Conservation (phyloP, 2,888 invertebrate genomes). For the Eurytoma californica region DNA sequence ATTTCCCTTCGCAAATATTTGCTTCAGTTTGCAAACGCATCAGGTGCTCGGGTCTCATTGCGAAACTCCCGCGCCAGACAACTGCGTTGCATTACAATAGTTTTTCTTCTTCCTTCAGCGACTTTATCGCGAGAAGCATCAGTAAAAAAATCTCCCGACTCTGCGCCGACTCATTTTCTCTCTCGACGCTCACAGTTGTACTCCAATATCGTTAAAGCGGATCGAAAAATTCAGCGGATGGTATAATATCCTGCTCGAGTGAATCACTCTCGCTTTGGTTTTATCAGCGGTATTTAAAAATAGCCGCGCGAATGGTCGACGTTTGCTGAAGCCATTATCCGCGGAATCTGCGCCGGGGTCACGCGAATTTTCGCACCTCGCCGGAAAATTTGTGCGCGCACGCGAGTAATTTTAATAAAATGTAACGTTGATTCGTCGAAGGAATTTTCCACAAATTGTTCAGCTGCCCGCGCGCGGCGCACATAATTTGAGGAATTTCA, state of each 20-base stretch:
- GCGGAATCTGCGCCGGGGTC: too few relatives aligned
- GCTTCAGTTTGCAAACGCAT: background rate
- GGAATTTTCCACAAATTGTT: too few relatives aligned
- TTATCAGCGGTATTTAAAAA: constrained; percentile 30
- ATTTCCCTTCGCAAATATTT: constrained; percentile 32
- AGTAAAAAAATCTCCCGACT: constrained; percentile 4
- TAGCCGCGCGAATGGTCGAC: too few relatives aligned
- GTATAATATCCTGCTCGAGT: constrained; percentile 10
- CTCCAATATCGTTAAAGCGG: constrained; percentile 13
- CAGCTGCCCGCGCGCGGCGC: too few relatives aligned
- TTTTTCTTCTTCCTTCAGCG: constrained; percentile 21
- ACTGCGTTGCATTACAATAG: background rate
- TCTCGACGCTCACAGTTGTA: background rate
- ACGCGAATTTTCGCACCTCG: too few relatives aligned
- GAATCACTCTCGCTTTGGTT: constrained; percentile 1
- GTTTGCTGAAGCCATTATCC: too few relatives aligned
- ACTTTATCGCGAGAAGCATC: constrained; percentile 17
- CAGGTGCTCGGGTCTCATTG: background rate
- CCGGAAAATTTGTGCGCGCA: too few relatives aligned
- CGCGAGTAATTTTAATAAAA: too few relatives aligned
- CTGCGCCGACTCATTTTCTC: background rate
- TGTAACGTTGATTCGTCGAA: too few relatives aligned
- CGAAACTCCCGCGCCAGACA: constrained; percentile 1
- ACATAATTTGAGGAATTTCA: too few relatives aligned
- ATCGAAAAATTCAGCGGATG: constrained; percentile 20